Evolutionary conservation across 2,113 vertebrate species (phyloP), one percentile per base, ranked within the genome.

Genomic region (Piprites chloris): DNA sequence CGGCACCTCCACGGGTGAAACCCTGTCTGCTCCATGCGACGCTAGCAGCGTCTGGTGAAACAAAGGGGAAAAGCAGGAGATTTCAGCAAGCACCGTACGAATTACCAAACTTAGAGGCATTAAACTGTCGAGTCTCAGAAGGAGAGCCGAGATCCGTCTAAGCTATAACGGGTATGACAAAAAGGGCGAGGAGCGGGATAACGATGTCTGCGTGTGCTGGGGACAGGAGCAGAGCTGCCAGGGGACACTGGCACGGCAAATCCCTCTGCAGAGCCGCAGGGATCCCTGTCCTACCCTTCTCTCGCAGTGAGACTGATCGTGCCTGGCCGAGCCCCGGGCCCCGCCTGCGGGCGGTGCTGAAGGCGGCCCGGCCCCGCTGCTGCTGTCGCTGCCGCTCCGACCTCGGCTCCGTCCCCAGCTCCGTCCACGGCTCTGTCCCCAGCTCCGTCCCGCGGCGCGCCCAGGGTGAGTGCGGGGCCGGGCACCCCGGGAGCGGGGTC

Each of bases 211-310:
- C 50, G 26, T 14, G 52, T 15, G 46, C 69, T 37, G 50, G 49
- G 53, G 22, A 16, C 53, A 5, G 2, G 6, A 2, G 56, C 5
- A 14, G 30, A 49, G 50, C 49, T 26, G 66, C 47, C 24, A 24
- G n/a, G 30, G 30, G 7, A 9, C 22, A 33, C 6, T 3, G 11
- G 5, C 39, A 11, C 1, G 9, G 23, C 14, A 6, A 18, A 21
- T 0, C 2, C 17, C 30, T 0, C 30, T 0, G 13, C 65, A 24
- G 33, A 17, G 1, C 11, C 55, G 1, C 15, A 0, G 0, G 8
- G 3, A 22, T 0, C 9, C 4, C 13, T 0, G 1, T 0, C 5
- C 7, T 19, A 0, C 2, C 1, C 22, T 1, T 3, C 22, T 1
- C 5, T 3, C 3, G 20, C 26, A 14, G 22, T 2, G 44, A 59